Percentiles rank a stretch among this genome's conserved stretches.
These are phyloP conservation scores for Plagodis dolabraria DNA, from an alignment of 2,888 invertebrate genomes.

Conservation along the genomic window DNA sequence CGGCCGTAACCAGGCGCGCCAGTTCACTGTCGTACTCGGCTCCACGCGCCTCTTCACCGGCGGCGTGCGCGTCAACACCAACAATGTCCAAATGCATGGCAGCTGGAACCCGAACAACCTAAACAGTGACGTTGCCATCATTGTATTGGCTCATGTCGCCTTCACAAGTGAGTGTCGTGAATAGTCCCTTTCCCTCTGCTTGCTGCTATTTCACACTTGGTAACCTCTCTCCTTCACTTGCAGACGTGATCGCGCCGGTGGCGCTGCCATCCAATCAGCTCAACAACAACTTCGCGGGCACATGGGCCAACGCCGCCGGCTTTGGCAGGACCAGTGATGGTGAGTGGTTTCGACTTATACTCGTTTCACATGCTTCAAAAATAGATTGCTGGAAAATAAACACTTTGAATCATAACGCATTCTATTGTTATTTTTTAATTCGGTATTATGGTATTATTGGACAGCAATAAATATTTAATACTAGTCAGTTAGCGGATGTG, in stretches of 20 bases:
- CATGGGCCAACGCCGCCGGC: constrained; percentile 50
- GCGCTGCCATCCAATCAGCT: constrained; percentile 43
- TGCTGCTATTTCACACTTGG: too few species aligned
- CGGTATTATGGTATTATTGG: too few species aligned
- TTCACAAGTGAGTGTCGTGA: constrained; percentile 43
- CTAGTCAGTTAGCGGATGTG: too few species aligned
- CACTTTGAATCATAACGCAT: too few species aligned
- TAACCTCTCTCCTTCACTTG: constrained; percentile 4
- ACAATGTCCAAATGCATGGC: constrained; percentile 42
- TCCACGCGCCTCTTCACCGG: constrained; percentile 47
- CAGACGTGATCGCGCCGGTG: constrained; percentile 53
- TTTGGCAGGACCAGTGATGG: constrained; percentile 59
- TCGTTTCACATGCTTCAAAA: too few species aligned
- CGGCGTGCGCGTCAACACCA: constrained; percentile 43
- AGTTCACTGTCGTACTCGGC: constrained; percentile 52
- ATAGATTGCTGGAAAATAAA: too few species aligned
- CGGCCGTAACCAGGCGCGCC: constrained; percentile 45
- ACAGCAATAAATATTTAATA: too few species aligned
- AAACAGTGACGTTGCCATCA: constrained; percentile 45
- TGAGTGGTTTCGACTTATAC: too few species aligned
- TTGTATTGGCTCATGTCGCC: constrained; percentile 33
- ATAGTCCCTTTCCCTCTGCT: background rate
- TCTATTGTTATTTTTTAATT: too few species aligned
- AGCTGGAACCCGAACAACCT: constrained; percentile 40
- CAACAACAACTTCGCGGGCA: constrained; percentile 48